phyloP scores from a whole-genome alignment of 1,140 invertebrate genomes.

The Drosophila dunni region DNA sequence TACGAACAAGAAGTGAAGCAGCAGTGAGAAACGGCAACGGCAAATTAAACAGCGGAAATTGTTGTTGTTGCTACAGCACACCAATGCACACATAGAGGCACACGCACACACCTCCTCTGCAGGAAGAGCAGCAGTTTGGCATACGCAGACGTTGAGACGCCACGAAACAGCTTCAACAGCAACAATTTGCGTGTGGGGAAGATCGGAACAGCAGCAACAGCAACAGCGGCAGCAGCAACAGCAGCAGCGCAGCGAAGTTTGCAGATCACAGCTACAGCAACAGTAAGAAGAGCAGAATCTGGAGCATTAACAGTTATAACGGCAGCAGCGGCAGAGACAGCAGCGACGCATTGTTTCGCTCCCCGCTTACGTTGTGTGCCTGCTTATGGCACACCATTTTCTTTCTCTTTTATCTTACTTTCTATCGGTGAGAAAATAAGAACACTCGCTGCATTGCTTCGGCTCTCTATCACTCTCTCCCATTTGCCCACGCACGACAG shows the following conservation, averaged over 20 bases:
- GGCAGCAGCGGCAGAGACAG: slow-evolving; percentile 35
- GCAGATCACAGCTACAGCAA: slow-evolving; percentile 27
- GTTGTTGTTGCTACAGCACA: not conserved
- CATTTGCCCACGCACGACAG: slow-evolving; percentile 37
- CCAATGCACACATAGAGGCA: not conserved
- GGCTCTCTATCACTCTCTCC: slow-evolving; percentile 29
- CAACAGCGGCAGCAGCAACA: slow-evolving; percentile 42
- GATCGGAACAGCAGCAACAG: slow-evolving; percentile 41
- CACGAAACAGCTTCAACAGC: slow-evolving; percentile 37
- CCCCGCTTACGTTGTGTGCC: slow-evolving; percentile 50
- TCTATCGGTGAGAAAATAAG: slow-evolving; percentile 10
- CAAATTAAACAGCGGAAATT: slow-evolving; percentile 32
- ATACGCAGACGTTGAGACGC: slow-evolving; percentile 23
- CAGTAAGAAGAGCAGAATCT: slow-evolving; percentile 42
- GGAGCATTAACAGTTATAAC: slow-evolving; percentile 36
- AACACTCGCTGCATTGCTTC: slow-evolving; percentile 39
- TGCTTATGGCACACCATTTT: slow-evolving; percentile 49
- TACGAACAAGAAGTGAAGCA: slow-evolving; percentile 50
- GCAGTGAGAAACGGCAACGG: slow-evolving; percentile 34
- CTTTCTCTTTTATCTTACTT: slow-evolving; percentile 43
- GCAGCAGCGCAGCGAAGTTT: slow-evolving; percentile 33
- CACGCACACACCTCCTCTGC: slow-evolving; percentile 9
- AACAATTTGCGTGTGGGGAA: slow-evolving; percentile 23
- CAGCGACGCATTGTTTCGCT: slow-evolving; percentile 54
- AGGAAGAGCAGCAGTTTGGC: slow-evolving; percentile 17